phyloP scores from a whole-genome alignment of 2,888 invertebrate genomes.

The Apamea anceps region DNA sequence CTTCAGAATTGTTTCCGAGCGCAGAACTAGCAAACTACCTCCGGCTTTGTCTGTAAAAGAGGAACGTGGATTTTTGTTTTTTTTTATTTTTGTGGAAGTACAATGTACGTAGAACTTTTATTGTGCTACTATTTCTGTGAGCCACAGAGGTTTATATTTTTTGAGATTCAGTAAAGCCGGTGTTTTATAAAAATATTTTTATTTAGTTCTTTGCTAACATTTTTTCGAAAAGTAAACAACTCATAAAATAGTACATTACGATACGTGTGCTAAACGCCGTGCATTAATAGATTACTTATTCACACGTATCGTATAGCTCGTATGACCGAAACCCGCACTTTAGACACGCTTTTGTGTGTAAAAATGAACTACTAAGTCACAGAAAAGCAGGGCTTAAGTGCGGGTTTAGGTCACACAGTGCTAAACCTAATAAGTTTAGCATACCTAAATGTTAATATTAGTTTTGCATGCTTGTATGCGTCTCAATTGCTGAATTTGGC shows the following conservation, averaged over 20 bases:
- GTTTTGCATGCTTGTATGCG: neutral
- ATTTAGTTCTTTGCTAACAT: neutral
- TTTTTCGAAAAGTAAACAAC: neutral
- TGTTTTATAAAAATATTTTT: neutral
- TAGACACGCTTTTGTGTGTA: no score
- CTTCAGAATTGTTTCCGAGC: constrained; percentile 58
- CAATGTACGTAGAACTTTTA: constrained; percentile 40
- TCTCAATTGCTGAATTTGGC: neutral
- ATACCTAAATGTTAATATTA: neutral
- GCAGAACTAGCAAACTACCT: constrained; percentile 51
- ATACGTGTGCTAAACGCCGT: neutral
- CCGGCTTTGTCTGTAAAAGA: constrained; percentile 43
- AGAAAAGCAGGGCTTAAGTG: neutral
- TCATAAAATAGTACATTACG: neutral
- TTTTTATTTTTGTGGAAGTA: constrained; percentile 38
- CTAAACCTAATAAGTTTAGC: no score
- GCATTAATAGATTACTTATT: neutral
- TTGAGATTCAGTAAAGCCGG: neutral
- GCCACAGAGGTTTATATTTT: constrained; percentile 15
- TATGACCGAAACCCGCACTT: neutral
- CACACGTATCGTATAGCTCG: neutral
- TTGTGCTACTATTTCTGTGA: constrained; percentile 13
- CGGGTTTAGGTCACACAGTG: no score
- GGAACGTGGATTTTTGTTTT: constrained; percentile 25
- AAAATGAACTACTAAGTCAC: neutral